Evolutionary conservation across 1,140 invertebrate species (phyloP), one percentile per base, ranked within the genome.

Genomic region (Lasioglossum baleicum): DNA sequence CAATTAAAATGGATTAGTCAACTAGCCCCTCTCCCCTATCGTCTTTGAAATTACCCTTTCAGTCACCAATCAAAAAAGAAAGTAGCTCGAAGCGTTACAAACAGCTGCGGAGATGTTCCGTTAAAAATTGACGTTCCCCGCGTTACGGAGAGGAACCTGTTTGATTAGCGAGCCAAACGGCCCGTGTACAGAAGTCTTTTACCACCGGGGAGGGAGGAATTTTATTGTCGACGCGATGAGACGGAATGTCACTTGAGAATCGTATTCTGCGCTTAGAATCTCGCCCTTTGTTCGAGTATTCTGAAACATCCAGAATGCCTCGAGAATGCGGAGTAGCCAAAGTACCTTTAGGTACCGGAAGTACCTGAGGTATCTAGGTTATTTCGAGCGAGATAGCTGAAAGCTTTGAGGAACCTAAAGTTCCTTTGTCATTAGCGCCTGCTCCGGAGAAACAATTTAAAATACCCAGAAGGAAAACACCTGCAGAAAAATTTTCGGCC

Each of bases 301-400:
- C 13, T 22, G 44, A 65, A 10, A 60, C 31, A 73, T 22, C 26
- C 26, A 40, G 63, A 22, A 26, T 53, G 61, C 26, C n/a, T 53
- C 44, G 44, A 56, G 72, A 74, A 74, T 63, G 65, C 13, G 61
- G 35, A 22, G 71, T 64, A 10, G 53, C 61, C 61, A 22, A 51
- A 73, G 71, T 64, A 70, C 68, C 31, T 35, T 53, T 35, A 56
- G 67, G 17, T 56, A 72, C 70, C 42, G 44, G 31, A 61, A 51
- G 71, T 73, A 64, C 60, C 60, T 7, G 22, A 51, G 60, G 26
- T 73, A 73, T 73, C 61, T 10, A 20, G 60, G 53, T 48, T 22
- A 51, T 73, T 20, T 5, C 26, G 2, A 15, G 44, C 42, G 10
- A 20, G 26, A 15, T 40, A 48, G 31, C 17, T 10, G 58, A 73